Evolutionary conservation across 2,113 vertebrate species (phyloP).

Genomic region (Columba livia): DNA sequence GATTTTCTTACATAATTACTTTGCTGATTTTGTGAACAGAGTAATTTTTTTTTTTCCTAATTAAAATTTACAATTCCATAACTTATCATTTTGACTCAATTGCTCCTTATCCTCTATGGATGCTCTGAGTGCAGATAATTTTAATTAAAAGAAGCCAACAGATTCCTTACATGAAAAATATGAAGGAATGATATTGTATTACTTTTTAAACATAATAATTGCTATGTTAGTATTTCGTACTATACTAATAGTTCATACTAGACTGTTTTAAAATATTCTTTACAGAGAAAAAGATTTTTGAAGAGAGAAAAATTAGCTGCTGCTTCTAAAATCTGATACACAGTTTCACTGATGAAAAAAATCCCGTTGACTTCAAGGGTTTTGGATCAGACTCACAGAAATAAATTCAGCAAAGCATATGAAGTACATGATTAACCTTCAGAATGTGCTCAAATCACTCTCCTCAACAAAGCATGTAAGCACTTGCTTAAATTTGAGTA

Average conservation of each 20-base stretch:
- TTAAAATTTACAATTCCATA: conserved; percentile 8
- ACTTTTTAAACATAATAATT: conserved; percentile 27
- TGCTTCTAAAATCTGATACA: neutral
- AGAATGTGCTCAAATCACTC: conserved; percentile 13
- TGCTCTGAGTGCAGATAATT: conserved; percentile 5
- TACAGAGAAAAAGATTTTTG: neutral
- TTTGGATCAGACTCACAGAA: conserved; percentile 31
- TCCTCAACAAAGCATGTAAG: conserved; percentile 15
- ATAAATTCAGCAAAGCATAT: conserved; percentile 16
- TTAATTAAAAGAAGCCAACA: conserved; percentile 40
- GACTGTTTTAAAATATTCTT: conserved; percentile 1
- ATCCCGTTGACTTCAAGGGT: neutral
- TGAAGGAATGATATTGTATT: neutral
- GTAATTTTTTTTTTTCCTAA: neutral
- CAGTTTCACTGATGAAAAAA: neutral
- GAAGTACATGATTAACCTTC: conserved; percentile 56
- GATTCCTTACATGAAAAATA: conserved; percentile 23
- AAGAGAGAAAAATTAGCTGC: neutral
- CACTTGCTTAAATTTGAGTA: conserved; percentile 30
- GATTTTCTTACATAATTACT: neutral
- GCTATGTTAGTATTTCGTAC: neutral
- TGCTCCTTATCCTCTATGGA: conserved; percentile 4
- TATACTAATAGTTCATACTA: neutral
- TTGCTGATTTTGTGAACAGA: neutral
- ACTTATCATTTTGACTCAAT: neutral